phyloP scores from a whole-genome alignment of 2,113 vertebrate genomes.

The Tapirus terrestris region DNA sequence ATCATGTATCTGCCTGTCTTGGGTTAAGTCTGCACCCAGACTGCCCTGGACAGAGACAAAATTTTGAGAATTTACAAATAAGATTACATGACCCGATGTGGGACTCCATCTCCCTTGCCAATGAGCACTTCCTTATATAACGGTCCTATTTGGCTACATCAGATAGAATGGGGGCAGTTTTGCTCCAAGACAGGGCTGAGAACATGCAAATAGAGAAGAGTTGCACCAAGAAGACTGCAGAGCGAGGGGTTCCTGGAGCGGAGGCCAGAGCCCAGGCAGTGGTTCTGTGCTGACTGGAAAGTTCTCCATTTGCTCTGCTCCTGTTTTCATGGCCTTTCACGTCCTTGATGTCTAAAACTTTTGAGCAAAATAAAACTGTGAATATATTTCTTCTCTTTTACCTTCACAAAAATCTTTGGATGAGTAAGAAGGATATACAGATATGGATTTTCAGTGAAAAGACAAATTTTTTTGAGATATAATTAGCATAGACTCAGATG shows the following conservation, averaged over 20 bases:
- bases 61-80: background rate
- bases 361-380: constrained; percentile 28
- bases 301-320: constrained; percentile 25
- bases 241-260: background rate
- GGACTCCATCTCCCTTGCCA: background rate
- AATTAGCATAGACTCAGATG: background rate
- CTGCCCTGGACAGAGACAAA: background rate
- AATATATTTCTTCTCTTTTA: constrained; percentile 26
- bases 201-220: background rate
- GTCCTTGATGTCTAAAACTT: constrained; percentile 12
- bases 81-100: background rate
- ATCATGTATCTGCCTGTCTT: background rate
- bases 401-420: constrained; percentile 19
- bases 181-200: background rate
- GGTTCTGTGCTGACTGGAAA: background rate
- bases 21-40: background rate
- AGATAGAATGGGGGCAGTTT: background rate
- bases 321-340: background rate
- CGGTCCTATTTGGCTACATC: background rate
- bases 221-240: background rate
- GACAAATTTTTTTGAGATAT: background rate
- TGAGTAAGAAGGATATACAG: background rate
- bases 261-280: background rate
- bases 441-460: constrained; percentile 10
- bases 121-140: constrained; percentile 26